phyloP scores from a whole-genome alignment of 1,140 invertebrate genomes.

The Zeugodacus cucurbitae region DNA sequence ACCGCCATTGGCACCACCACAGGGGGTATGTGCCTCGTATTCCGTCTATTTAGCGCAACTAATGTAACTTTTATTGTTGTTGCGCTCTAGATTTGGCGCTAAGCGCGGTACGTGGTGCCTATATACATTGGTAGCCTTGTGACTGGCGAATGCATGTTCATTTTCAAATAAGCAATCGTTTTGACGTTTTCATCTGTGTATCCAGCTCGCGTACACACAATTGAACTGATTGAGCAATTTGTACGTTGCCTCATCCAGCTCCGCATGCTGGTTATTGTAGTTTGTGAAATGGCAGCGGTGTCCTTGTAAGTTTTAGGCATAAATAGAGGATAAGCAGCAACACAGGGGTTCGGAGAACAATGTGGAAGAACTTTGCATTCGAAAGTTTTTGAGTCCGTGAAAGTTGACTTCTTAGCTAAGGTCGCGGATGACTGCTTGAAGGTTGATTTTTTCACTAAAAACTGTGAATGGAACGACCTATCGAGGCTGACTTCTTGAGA shows the following conservation, averaged over 20 bases:
- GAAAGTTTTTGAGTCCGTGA: too few relatives aligned
- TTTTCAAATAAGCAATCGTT: background rate
- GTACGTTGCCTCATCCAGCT: background rate
- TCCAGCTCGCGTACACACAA: background rate
- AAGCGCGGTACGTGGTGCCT: background rate
- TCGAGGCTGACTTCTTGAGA: too few relatives aligned
- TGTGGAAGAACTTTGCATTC: background rate
- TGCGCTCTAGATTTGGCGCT: background rate
- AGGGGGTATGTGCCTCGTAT: background rate
- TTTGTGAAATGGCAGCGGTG: background rate
- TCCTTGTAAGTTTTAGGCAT: background rate
- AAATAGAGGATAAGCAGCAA: background rate
- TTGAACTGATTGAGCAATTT: conserved; percentile 2
- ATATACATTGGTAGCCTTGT: background rate
- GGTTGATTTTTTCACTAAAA: too few relatives aligned
- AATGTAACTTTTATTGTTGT: background rate
- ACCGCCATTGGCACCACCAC: background rate
- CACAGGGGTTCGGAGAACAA: background rate
- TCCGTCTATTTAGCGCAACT: background rate
- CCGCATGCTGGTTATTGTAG: background rate
- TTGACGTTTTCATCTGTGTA: background rate
- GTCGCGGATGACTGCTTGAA: too few relatives aligned
- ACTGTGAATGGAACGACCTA: too few relatives aligned
- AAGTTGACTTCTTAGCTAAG: too few relatives aligned
- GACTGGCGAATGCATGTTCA: background rate